Percentiles rank a stretch among this genome's conserved stretches.
phyloP scores from a whole-genome alignment of 2,113 vertebrate genomes.

The Eptesicus fuscus region DNA sequence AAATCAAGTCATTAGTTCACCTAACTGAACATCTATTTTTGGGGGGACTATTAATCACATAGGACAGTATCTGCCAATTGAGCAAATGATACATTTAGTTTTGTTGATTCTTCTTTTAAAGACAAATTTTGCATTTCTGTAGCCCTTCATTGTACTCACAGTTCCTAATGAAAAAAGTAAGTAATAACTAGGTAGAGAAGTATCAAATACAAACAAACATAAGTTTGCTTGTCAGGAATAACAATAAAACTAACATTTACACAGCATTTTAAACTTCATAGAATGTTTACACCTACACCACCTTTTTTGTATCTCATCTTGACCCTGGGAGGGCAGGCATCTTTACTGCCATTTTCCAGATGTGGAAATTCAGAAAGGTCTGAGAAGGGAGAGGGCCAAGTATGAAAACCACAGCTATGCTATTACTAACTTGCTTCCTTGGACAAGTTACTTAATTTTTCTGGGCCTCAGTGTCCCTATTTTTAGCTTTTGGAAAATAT shows the following conservation, averaged over 20 bases:
- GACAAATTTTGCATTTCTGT: conserved; percentile 20
- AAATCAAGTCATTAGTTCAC: conserved; percentile 12
- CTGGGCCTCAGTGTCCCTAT: not conserved
- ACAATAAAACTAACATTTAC: not conserved
- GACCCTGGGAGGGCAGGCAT: not conserved
- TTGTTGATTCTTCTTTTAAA: not conserved
- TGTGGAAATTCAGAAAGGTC: not conserved
- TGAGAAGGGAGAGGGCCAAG: not conserved
- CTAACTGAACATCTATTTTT: not conserved
- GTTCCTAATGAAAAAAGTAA: not conserved
- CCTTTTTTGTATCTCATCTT: not conserved
- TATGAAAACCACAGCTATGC: not conserved
- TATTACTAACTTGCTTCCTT: not conserved
- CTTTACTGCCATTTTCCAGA: not conserved
- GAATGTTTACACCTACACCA: not conserved
- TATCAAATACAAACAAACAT: not conserved
- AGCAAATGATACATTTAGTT: not conserved
- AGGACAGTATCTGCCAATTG: not conserved
- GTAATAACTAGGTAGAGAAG: not conserved
- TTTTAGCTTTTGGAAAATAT: not conserved
- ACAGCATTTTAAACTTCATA: not conserved
- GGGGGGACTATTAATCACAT: not conserved
- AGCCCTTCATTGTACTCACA: not conserved
- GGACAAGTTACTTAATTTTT: not conserved
- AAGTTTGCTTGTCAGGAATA: not conserved